Evolutionary conservation across 2,888 invertebrate species (phyloP).

Genomic region (Synanthedon tipuliformis): DNA sequence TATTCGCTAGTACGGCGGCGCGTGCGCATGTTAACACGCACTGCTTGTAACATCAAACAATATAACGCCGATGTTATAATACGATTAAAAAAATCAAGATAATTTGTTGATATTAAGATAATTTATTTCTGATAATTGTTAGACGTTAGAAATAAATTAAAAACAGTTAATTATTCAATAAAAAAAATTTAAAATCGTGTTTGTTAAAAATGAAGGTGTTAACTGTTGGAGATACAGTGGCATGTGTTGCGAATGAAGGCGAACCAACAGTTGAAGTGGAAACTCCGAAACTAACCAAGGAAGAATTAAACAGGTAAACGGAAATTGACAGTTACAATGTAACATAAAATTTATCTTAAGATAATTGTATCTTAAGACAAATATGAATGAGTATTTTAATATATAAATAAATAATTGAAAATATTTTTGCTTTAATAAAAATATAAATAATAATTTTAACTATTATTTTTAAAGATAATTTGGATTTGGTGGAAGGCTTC

Average conservation of each 20-base stretch:
- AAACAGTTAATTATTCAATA: too few species aligned
- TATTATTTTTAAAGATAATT: too few species aligned
- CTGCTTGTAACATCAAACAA: slow-evolving; percentile 6
- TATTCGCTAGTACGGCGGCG: slow-evolving; percentile 8
- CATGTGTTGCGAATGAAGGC: slow-evolving; percentile 42
- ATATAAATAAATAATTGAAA: too few species aligned
- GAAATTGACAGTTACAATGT: neutral
- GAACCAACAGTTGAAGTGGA: slow-evolving; percentile 46
- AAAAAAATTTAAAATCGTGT: slow-evolving; percentile 1
- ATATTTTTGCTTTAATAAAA: too few species aligned
- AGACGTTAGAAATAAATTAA: neutral
- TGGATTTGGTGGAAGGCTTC: too few species aligned
- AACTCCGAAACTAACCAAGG: slow-evolving; percentile 38
- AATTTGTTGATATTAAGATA: too few species aligned
- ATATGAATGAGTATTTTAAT: too few species aligned
- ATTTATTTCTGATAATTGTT: neutral
- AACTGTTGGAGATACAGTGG: slow-evolving; percentile 46
- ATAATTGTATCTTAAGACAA: too few species aligned
- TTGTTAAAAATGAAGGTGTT: slow-evolving; percentile 49
- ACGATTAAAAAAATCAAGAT: slow-evolving; percentile 22
- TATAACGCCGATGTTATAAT: slow-evolving; percentile 34
- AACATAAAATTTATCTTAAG: too few species aligned
- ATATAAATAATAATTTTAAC: too few species aligned
- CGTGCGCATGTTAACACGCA: slow-evolving; percentile 16
- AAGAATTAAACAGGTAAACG: slow-evolving; percentile 57